A percentile compares a stretch with the other conserved stretches of the same genome.
phyloP scores from a whole-genome alignment of 2,113 vertebrate genomes.

The Tragelaphus scriptus region DNA sequence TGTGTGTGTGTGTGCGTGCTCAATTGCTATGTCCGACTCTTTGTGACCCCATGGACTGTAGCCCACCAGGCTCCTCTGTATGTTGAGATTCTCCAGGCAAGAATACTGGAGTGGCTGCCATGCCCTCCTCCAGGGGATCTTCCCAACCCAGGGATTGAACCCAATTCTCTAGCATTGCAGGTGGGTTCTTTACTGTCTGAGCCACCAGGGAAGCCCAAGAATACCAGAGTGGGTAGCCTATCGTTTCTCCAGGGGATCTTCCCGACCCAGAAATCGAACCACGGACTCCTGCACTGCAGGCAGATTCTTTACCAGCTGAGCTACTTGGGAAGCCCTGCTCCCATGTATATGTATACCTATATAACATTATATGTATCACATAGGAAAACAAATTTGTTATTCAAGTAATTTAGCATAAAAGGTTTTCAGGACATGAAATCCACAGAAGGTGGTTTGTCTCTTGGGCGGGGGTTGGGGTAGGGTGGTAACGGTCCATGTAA shows the following conservation, averaged over 20 bases:
- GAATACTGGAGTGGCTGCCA: background rate
- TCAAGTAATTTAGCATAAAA: background rate
- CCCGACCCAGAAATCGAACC: background rate
- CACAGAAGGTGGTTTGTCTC: background rate
- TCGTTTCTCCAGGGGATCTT: background rate
- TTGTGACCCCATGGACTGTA: background rate
- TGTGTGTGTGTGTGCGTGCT: background rate
- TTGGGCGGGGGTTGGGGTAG: background rate
- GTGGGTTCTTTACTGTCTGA: background rate
- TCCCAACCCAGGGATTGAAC: background rate
- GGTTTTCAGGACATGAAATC: background rate
- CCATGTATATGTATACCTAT: background rate
- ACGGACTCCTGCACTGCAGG: background rate
- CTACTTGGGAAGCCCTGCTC: background rate
- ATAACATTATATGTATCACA: background rate
- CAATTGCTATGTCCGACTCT: background rate
- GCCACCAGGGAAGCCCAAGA: background rate
- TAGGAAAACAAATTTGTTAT: background rate
- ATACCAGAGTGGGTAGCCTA: background rate
- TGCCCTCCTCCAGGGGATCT: background rate
- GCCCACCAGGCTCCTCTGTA: background rate
- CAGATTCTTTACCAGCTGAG: background rate
- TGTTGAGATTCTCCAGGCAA: background rate
- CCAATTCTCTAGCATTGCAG: rapidly evolving
- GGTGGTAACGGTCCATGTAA: rapidly evolving